Percentiles rank a stretch among this genome's conserved stretches.
Evolutionary conservation across 2,113 vertebrate genomes (phyloP).

Genomic region (Oophaga pumilio): DNA sequence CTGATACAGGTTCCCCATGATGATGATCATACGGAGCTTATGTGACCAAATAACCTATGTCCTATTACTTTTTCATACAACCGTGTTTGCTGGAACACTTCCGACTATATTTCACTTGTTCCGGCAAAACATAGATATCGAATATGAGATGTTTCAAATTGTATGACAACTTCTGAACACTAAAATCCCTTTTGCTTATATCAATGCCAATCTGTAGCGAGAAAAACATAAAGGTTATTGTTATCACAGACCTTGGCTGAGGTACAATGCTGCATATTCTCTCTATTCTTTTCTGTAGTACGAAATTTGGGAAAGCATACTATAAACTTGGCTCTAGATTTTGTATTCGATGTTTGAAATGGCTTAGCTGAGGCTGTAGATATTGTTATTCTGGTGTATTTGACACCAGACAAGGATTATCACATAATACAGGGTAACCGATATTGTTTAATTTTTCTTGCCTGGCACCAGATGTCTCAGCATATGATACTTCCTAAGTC

Average conservation of each 20-base stretch:
- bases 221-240: background rate
- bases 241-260: background rate
- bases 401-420: conserved; percentile 16
- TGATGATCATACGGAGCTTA: no score
- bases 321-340: conserved; percentile 1
- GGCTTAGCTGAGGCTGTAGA: background rate
- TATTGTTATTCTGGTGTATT: background rate
- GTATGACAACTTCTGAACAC: background rate
- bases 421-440: background rate
- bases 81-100: background rate
- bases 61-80: no score
- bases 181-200: background rate
- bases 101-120: background rate
- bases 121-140: background rate
- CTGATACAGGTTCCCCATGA: no score
- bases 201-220: background rate
- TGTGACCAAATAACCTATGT: no score
- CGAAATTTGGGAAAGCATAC: background rate
- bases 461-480: background rate
- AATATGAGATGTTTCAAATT: background rate
- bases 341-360: background rate
- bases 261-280: background rate
- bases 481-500: background rate
- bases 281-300: background rate
- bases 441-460: conserved; percentile 3